These are phyloP conservation scores for Hoplostethus atlanticus DNA, from an alignment of 2,797 vertebrate genomes.

Conservation along the genomic window DNA sequence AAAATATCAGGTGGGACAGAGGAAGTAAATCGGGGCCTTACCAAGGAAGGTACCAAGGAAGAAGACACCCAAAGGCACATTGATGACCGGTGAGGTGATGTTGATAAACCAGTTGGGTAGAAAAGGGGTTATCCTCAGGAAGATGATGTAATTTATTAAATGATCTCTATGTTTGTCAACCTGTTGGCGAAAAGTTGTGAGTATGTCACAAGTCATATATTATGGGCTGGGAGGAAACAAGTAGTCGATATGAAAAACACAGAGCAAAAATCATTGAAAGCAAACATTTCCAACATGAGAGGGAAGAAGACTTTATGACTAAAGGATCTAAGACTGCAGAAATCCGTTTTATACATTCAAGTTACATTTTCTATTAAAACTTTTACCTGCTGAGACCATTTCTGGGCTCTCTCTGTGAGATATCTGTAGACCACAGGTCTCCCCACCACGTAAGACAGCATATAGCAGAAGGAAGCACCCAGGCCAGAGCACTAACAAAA, in stretches of 20 bases:
- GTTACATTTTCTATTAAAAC: neutral
- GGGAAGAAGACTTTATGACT: neutral
- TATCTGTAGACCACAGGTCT: conserved; percentile 97
- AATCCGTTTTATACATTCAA: neutral
- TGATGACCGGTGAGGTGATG: conserved; percentile 98
- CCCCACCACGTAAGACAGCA: conserved; percentile 97
- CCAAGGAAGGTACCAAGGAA: conserved; percentile 98
- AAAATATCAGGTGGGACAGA: neutral
- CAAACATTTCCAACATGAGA: neutral
- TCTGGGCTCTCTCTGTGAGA: conserved; percentile 94
- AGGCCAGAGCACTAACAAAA: conserved; percentile 93
- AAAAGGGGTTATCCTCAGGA: conserved; percentile 98
- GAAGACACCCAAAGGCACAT: conserved; percentile 97
- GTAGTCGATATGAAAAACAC: neutral
- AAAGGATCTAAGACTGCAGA: neutral
- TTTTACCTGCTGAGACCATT: conserved; percentile 98
- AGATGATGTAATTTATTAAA: conserved; percentile 99
- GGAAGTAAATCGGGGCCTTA: conserved; percentile 76
- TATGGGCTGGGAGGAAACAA: neutral
- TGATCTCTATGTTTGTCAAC: conserved; percentile 97
- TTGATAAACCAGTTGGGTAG: conserved; percentile 99
- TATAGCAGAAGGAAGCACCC: conserved; percentile 97
- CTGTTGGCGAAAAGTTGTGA: conserved; percentile 75
- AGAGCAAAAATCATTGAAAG: neutral
- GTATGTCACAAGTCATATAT: conserved; percentile 8